Conservation (phyloP, 2,888 invertebrate genomes). For the Helicoverpa assulta region DNA sequence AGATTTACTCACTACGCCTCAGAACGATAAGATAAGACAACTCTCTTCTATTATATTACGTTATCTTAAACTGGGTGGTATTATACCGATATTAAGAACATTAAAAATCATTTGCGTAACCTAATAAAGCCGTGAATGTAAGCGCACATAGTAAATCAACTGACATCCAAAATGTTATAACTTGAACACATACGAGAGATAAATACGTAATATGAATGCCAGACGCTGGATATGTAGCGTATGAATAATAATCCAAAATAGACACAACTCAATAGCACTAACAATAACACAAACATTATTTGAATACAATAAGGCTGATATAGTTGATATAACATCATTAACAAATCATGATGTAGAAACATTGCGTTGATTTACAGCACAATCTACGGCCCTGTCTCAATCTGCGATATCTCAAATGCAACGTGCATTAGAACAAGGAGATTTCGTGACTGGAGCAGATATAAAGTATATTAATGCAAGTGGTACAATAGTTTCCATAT, state of each 20-base stretch:
- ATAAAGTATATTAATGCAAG: constrained; percentile 67
- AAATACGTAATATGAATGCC: constrained; percentile 22
- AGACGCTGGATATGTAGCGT: constrained; percentile 16
- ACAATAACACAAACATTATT: constrained; percentile 25
- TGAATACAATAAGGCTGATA: constrained; percentile 33
- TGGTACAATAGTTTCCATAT: constrained; percentile 76
- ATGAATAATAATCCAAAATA: constrained; percentile 29
- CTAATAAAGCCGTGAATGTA: constrained; percentile 61
- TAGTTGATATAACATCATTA: constrained; percentile 45
- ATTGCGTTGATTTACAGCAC: constrained; percentile 61
- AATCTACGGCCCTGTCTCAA: constrained; percentile 54
- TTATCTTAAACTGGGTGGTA: constrained; percentile 52
- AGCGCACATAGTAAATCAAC: constrained; percentile 23
- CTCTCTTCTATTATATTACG: constrained; percentile 35
- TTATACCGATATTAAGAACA: constrained; percentile 35
- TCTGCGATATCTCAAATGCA: constrained; percentile 59
- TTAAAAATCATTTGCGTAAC: constrained; percentile 60
- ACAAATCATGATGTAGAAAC: constrained; percentile 63
- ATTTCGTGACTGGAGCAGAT: constrained; percentile 70
- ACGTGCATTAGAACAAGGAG: constrained; percentile 61
- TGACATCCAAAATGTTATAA: constrained; percentile 23
- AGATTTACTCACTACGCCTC: constrained; percentile 62
- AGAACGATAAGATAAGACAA: constrained; percentile 59
- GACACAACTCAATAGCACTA: constrained; percentile 19
- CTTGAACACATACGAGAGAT: constrained; percentile 10